phyloP scores from a whole-genome alignment of 2,888 invertebrate genomes.

The Xestia sexstrigata region DNA sequence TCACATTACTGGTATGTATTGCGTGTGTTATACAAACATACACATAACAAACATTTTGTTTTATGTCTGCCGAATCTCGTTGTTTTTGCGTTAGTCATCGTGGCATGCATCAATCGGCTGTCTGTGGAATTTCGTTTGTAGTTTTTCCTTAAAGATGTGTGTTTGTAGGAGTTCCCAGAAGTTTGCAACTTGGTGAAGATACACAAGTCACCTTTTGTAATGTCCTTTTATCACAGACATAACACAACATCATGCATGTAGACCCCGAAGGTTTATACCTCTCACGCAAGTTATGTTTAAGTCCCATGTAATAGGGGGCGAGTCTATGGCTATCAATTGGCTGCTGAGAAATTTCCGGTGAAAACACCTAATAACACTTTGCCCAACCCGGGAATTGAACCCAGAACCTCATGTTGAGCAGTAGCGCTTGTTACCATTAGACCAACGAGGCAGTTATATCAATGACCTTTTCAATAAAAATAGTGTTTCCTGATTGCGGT shows the following conservation, averaged over 20 bases:
- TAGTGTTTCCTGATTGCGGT: slow-evolving; percentile 12
- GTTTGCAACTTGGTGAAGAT: background rate
- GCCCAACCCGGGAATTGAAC: background rate
- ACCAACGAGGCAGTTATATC: background rate
- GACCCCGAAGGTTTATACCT: no score
- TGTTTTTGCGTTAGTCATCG: slow-evolving; percentile 44
- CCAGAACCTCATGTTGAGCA: background rate
- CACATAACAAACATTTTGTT: slow-evolving; percentile 24
- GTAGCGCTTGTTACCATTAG: background rate
- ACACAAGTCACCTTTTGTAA: background rate
- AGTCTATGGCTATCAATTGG: background rate
- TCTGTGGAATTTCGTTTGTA: slow-evolving; percentile 21
- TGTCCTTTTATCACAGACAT: background rate
- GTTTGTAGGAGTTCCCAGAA: slow-evolving; percentile 1
- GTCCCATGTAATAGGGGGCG: background rate
- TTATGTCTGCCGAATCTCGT: slow-evolving; percentile 15
- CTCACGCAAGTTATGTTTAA: background rate
- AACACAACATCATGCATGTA: background rate
- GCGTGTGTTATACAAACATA: slow-evolving; percentile 25
- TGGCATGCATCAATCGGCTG: slow-evolving; percentile 2
- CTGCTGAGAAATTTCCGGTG: background rate
- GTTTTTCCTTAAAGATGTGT: background rate
- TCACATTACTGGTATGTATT: slow-evolving; percentile 76
- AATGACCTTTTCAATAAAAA: background rate
- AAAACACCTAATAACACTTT: background rate